Conservation (phyloP, 1,140 invertebrate genomes). For the Lethrus apterus region DNA sequence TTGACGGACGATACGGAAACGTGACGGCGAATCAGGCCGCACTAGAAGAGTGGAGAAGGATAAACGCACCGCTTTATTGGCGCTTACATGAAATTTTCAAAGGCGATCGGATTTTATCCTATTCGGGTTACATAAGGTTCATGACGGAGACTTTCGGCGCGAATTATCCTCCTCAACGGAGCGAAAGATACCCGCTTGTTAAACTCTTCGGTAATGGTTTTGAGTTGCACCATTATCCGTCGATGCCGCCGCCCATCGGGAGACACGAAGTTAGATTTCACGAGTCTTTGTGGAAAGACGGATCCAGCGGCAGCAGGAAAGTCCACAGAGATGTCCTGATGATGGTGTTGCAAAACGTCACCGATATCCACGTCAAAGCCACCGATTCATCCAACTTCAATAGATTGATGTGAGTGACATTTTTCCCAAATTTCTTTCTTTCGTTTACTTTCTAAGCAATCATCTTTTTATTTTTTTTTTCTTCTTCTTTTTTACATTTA, state of each 20-base stretch:
- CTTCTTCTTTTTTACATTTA: background rate
- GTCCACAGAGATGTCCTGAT: constrained; percentile 53
- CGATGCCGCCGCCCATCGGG: constrained; percentile 5
- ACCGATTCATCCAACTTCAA: constrained; percentile 60
- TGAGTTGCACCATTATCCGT: constrained; percentile 37
- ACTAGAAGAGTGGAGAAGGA: background rate
- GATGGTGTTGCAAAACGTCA: constrained; percentile 81
- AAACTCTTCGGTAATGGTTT: constrained; percentile 82
- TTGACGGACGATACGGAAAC: constrained; percentile 47
- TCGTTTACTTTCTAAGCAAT: too few species aligned
- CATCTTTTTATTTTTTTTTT: background rate
- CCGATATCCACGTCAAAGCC: constrained; percentile 70
- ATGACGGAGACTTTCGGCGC: constrained; percentile 58
- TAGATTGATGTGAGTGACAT: constrained; percentile 27
- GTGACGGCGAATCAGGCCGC: too few species aligned
- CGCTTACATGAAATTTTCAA: constrained; percentile 73
- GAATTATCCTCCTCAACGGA: constrained; percentile 42
- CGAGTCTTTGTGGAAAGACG: constrained; percentile 52
- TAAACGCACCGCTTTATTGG: constrained; percentile 74
- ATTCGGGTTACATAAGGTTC: constrained; percentile 85
- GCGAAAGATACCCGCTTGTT: constrained; percentile 67
- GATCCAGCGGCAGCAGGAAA: constrained; percentile 8
- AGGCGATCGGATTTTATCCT: constrained; percentile 84
- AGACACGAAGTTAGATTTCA: constrained; percentile 48
- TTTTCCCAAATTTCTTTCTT: too few species aligned